Conservation (phyloP, 1,140 invertebrate species). For the Bombyx mori region DNA sequence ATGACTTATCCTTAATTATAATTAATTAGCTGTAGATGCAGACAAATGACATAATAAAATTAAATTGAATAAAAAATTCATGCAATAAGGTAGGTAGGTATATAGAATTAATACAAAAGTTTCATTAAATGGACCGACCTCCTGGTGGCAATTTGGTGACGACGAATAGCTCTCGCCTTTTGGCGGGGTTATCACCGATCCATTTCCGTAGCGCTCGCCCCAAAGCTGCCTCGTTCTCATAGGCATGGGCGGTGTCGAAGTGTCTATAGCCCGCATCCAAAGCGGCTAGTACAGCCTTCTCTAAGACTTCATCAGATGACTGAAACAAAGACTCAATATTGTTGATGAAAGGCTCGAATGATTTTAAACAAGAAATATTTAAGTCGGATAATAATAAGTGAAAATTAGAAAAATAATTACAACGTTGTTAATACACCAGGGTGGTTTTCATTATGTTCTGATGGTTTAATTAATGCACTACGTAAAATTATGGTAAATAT, state of each 20-base stretch:
- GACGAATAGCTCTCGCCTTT: conserved; percentile 79
- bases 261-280: conserved; percentile 77
- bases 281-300: conserved; percentile 70
- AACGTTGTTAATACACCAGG: too few relatives aligned
- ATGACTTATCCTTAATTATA: too few relatives aligned
- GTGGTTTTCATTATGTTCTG: too few relatives aligned
- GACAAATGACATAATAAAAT: too few relatives aligned
- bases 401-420: too few relatives aligned
- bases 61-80: too few relatives aligned
- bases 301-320: conserved; percentile 67
- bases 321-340: conserved; percentile 15
- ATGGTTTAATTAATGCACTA: too few relatives aligned
- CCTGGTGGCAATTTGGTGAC: conserved; percentile 75
- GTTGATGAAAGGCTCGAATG: too few relatives aligned
- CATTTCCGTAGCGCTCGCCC: conserved; percentile 73
- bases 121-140: conserved; percentile 22
- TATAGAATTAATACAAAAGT: too few relatives aligned
- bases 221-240: conserved; percentile 73
- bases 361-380: background rate
- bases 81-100: too few relatives aligned
- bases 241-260: conserved; percentile 76
- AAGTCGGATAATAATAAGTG: background rate
- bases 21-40: too few relatives aligned
- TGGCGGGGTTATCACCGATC: conserved; percentile 74
- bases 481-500: too few relatives aligned